Percentiles rank a stretch among this genome's conserved stretches.
phyloP scores from a whole-genome alignment of 92 coral and sea anemone genomes.

The Palythoa caribaeorum region DNA sequence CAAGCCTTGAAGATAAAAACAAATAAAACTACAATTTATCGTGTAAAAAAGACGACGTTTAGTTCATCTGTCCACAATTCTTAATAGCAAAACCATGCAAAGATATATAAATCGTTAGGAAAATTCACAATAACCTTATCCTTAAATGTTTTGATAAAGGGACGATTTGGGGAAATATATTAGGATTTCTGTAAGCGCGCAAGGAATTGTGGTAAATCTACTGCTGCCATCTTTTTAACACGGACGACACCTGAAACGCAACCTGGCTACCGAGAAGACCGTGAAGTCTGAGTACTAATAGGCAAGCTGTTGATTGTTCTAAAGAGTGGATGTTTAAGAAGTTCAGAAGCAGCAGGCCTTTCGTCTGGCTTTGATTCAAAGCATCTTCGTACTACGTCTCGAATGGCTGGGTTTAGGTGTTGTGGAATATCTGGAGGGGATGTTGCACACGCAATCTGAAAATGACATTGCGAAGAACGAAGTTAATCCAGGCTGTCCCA shows the following conservation, averaged over 20 bases:
- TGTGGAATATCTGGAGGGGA: slow-evolving; percentile 95
- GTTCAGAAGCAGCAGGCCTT: slow-evolving; percentile 83
- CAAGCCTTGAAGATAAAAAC: neutral
- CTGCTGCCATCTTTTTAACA: neutral
- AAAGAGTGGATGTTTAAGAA: slow-evolving; percentile 89
- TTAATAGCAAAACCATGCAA: neutral
- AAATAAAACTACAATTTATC: neutral
- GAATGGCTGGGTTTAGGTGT: slow-evolving; percentile 85
- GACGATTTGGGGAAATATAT: neutral
- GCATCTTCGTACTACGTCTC: slow-evolving; percentile 91
- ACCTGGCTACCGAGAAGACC: slow-evolving; percentile 14
- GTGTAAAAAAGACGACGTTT: neutral
- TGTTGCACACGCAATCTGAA: slow-evolving; percentile 93
- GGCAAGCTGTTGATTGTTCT: slow-evolving; percentile 63
- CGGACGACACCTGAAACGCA: neutral
- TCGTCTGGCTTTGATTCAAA: slow-evolving; percentile 88
- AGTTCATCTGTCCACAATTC: neutral
- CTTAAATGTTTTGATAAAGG: neutral
- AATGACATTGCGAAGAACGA: neutral
- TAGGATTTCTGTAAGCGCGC: neutral
- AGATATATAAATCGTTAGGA: neutral
- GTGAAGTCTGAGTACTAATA: slow-evolving; percentile 19
- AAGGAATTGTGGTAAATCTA: neutral
- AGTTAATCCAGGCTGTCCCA: neutral
- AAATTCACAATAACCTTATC: neutral